These are phyloP conservation scores for Amazona ochrocephala DNA, from an alignment of 2,797 vertebrate genomes.

Conservation along the genomic window DNA sequence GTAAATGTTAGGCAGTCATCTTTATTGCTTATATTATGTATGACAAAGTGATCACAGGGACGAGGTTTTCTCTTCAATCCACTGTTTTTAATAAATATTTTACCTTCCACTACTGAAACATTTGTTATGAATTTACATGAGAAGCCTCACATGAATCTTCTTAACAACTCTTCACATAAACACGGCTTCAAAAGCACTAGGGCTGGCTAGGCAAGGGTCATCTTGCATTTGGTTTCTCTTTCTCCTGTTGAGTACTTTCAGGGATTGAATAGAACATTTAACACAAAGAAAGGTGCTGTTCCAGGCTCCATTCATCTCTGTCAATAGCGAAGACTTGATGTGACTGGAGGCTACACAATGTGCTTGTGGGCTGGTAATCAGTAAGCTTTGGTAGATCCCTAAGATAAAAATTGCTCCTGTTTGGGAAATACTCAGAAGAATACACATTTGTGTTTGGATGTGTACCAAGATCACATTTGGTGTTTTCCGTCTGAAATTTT, in stretches of 20 bases:
- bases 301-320: not conserved
- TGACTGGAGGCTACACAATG: not conserved
- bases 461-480: conserved; percentile 58
- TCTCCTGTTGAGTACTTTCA: conserved; percentile 9
- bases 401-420: conserved; percentile 23
- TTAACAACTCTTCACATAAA: not conserved
- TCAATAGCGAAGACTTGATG: not conserved
- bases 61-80: not conserved
- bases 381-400: not conserved
- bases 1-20: not conserved
- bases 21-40: conserved; percentile 17
- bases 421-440: conserved; percentile 48
- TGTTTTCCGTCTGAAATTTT: conserved; percentile 58
- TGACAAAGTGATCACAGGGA: not conserved
- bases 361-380: not conserved
- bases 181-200: conserved; percentile 9
- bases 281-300: conserved; percentile 21
- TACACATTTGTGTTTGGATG: conserved; percentile 57
- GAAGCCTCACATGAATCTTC: not conserved
- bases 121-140: conserved; percentile 40
- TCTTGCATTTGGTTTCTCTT: conserved; percentile 37
- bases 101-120: not conserved
- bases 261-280: conserved; percentile 2
- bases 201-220: conserved; percentile 16
- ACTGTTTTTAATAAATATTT: conserved; percentile 16